Evolutionary conservation across 2,797 vertebrate genomes (phyloP).

Genomic region (Anguilla anguilla): DNA sequence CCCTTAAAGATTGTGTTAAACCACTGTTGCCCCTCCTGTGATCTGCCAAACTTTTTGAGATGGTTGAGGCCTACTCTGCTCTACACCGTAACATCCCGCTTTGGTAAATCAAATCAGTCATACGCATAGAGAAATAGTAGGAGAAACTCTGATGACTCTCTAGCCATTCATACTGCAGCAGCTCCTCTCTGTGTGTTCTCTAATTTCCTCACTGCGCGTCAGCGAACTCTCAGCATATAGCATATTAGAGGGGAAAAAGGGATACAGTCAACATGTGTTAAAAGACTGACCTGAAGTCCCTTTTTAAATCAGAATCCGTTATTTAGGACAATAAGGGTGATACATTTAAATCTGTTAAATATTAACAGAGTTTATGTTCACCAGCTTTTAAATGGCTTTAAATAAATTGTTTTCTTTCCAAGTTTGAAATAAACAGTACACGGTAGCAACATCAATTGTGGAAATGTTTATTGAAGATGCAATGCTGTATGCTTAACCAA

Average conservation of each 20-base stretch:
- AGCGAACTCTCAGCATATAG: background rate
- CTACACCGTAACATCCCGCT: background rate
- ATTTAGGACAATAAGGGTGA: background rate
- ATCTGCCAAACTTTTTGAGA: constrained; percentile 4
- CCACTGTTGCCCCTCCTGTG: constrained; percentile 14
- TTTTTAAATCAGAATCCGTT: background rate
- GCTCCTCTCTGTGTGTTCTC: background rate
- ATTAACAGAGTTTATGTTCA: background rate
- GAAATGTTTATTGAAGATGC: constrained; percentile 1
- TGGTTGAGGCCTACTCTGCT: background rate
- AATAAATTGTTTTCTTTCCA: background rate
- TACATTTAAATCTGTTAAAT: background rate
- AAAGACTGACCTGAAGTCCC: background rate
- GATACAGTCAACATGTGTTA: background rate
- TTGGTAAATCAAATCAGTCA: background rate
- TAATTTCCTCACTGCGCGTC: background rate
- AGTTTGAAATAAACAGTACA: background rate
- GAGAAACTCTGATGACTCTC: background rate
- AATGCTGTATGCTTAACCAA: background rate
- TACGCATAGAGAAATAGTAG: too few species aligned
- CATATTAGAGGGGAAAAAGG: background rate
- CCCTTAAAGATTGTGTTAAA: constrained; percentile 24
- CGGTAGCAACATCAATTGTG: background rate
- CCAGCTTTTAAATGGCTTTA: background rate
- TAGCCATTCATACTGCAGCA: background rate